phyloP scores from a whole-genome alignment of 2,797 vertebrate genomes.

The Tapirus indicus region DNA sequence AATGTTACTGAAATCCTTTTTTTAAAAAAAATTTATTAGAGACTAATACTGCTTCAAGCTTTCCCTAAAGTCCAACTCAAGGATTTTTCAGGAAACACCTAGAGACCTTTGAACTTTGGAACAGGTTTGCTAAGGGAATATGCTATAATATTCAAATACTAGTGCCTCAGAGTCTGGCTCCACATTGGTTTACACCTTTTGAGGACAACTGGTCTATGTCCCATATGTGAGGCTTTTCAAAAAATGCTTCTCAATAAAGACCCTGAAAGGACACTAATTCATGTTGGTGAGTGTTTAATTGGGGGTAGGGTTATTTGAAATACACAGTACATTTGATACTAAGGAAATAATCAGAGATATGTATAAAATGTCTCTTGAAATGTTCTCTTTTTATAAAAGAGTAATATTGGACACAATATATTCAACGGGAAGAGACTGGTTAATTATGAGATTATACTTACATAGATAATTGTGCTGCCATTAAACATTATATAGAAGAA shows the following conservation, averaged over 20 bases:
- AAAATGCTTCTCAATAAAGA: conserved; percentile 36
- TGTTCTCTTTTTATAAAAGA: background rate
- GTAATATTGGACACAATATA: conserved; percentile 2
- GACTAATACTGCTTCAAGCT: background rate
- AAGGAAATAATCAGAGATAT: background rate
- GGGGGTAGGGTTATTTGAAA: background rate
- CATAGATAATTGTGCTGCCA: background rate
- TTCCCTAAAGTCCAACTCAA: background rate
- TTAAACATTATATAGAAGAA: background rate
- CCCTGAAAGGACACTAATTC: background rate
- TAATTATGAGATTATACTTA: background rate
- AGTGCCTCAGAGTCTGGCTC: background rate
- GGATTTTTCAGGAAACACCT: background rate
- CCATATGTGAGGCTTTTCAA: background rate
- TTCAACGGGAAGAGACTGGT: background rate
- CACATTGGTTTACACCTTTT: background rate
- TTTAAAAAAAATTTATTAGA: conserved; percentile 7
- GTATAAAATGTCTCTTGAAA: background rate
- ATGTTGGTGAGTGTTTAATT: background rate
- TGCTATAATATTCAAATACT: background rate
- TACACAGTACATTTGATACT: background rate
- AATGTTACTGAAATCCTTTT: background rate
- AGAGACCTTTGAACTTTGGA: background rate
- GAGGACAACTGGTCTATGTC: background rate
- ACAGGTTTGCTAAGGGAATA: background rate